A percentile compares a stretch with the other conserved stretches of the same genome.
Evolutionary conservation across 1,140 invertebrate genomes (phyloP).

Genomic region (Sarcophaga peregrina): DNA sequence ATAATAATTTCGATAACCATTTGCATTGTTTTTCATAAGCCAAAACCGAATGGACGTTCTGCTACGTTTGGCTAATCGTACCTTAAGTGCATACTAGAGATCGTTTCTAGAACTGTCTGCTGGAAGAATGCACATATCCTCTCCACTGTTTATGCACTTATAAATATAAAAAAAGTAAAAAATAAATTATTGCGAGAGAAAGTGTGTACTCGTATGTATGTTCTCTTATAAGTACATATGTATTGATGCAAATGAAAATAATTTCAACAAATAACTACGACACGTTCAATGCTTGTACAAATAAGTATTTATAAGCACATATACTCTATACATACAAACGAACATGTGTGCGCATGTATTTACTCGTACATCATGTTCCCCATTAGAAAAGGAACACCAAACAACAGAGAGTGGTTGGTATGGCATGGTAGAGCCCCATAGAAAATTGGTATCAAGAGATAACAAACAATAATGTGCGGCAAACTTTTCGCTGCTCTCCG

Average conservation of each 20-base stretch:
- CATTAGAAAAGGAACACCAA: neutral
- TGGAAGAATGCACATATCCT: no score
- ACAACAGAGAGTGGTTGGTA: neutral
- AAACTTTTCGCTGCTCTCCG: no score
- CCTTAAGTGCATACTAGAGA: no score
- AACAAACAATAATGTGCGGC: neutral
- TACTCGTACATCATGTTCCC: neutral
- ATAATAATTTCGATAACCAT: no score
- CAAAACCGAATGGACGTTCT: no score
- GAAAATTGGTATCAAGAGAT: neutral
- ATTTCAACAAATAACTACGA: neutral
- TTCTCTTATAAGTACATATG: neutral
- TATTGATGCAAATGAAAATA: neutral
- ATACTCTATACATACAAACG: neutral
- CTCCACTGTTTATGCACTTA: no score
- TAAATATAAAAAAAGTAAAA: neutral
- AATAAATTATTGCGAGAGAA: neutral
- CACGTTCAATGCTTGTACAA: neutral
- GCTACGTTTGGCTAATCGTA: no score
- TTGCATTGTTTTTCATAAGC: no score
- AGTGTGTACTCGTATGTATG: neutral
- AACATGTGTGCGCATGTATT: neutral
- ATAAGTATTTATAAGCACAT: slow-evolving; percentile 2
- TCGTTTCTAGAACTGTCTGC: no score
- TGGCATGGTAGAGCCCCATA: neutral